Evolutionary conservation across 2,113 vertebrate genomes (phyloP).

Genomic region (Thomomys bottae): DNA sequence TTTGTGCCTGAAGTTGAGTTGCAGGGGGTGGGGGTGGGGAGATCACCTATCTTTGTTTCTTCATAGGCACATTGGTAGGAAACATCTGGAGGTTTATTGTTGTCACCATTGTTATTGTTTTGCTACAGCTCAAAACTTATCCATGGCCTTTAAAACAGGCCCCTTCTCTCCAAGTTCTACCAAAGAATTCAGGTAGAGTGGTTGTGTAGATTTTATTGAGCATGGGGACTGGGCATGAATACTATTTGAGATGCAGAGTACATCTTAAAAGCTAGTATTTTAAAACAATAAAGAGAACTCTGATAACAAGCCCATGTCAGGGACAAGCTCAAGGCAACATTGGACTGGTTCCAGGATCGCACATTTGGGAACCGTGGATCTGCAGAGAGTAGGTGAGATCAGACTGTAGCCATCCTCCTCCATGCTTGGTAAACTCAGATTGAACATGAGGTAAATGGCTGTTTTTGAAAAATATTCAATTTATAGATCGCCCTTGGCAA

Average conservation of each 20-base stretch:
- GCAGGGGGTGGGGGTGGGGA: too few species aligned
- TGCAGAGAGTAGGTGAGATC: accelerated
- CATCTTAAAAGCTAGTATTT: constrained; percentile 10
- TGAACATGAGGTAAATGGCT: not conserved
- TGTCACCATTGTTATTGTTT: not conserved
- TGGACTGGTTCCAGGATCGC: not conserved
- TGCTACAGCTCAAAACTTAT: not conserved
- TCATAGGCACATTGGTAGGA: not conserved
- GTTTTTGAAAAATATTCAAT: constrained; percentile 15
- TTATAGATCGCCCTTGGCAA: too few species aligned
- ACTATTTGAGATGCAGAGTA: not conserved
- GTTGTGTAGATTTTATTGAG: not conserved
- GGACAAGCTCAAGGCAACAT: not conserved
- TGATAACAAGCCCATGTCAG: not conserved
- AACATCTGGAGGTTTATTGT: not conserved
- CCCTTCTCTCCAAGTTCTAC: not conserved
- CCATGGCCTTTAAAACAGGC: not conserved
- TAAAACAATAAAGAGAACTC: constrained; percentile 1
- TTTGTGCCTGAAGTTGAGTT: not conserved
- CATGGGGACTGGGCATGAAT: not conserved
- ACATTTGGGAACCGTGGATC: accelerated
- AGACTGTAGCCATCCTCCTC: not conserved
- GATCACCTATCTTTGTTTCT: constrained; percentile 27
- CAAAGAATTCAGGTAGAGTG: not conserved
- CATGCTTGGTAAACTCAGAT: not conserved